Evolutionary conservation across 2,888 invertebrate genomes (phyloP), one percentile per base, ranked within the genome.

Genomic region (Amorpha juglandis): DNA sequence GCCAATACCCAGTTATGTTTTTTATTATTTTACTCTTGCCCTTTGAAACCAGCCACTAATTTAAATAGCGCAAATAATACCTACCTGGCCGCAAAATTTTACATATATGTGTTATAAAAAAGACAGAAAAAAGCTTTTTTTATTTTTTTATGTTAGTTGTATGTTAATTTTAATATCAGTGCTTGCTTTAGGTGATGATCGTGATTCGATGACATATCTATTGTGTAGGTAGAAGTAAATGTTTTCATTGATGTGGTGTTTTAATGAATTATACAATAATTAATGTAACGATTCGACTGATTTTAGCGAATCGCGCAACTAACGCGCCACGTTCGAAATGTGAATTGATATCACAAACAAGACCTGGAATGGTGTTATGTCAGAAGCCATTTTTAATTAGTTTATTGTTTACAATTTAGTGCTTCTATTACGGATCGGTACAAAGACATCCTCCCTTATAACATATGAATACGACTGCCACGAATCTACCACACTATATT

Each of bases 171-270:
- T 42, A 42, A 19, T 58, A 19, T 58, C 58, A 42, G 38, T 42
- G 91, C 92, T 91, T 88, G 91, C 87, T 87, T 86, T 80, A 89
- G 87, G 83, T 79, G 77, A 86, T 84, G 84, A 88, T 85, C 88
- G 92, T 92, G 92, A 92, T 91, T 87, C 84, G 83, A 90, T 91
- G 84, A 93, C 92, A 93, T 93, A 93, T 93, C 92, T 91, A 89
- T 87, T 82, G 73, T 83, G 84, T 92, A 92, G 91, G 85, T 92
- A 93, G 90, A 89, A 47, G 19, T 48, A 64, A 65, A 58, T 58
- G 58, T 65, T 48, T 58, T 55, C 55, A 55, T 64, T 53, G 64
- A 58, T 58, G 64, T 55, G 47, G 47, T 63, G 58, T 58, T 42
- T 42, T 58, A 58, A 58, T 58, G 58, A 21, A 58, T 42, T 58